Percentiles rank a stretch among this genome's conserved stretches.
phyloP scores from a whole-genome alignment of 2,888 invertebrate genomes.

The Diarsia dahlii region DNA sequence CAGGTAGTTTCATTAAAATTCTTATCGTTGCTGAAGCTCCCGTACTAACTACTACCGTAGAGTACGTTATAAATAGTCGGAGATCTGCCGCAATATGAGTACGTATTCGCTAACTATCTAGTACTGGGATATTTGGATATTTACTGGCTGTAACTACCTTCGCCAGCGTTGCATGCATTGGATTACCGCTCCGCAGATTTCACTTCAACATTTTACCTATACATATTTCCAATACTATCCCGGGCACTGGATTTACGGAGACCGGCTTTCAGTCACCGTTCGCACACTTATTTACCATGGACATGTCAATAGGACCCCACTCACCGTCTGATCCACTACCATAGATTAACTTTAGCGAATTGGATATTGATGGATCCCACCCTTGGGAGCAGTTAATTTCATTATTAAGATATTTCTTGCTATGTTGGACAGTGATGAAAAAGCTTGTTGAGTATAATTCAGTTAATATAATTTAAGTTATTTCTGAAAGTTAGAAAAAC shows the following conservation, averaged over 20 bases:
- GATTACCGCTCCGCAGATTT: constrained; percentile 30
- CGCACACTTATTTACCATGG: constrained; percentile 22
- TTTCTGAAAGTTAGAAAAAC: constrained; percentile 14
- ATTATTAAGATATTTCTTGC: constrained; percentile 26
- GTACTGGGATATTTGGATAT: constrained; percentile 4
- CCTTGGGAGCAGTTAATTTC: constrained; percentile 30
- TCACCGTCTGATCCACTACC: constrained; percentile 48
- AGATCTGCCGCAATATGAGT: constrained; percentile 12
- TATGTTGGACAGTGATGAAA: constrained; percentile 3
- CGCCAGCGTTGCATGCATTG: constrained; percentile 22
- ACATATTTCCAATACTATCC: constrained; percentile 20
- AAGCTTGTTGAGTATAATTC: neutral
- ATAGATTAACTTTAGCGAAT: constrained; percentile 47
- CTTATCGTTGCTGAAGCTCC: constrained; percentile 37
- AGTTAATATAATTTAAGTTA: neutral
- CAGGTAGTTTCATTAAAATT: constrained; percentile 47
- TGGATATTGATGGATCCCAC: constrained; percentile 46
- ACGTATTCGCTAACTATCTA: neutral
- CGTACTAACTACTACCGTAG: constrained; percentile 27
- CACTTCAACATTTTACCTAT: constrained; percentile 21
- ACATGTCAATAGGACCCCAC: constrained; percentile 38
- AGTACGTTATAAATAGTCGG: constrained; percentile 32
- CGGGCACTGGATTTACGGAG: constrained; percentile 12
- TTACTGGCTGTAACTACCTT: constrained; percentile 8
- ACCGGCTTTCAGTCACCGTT: constrained; percentile 31